Conservation (phyloP, 2,113 vertebrate genomes). For the Balaeniceps rex region DNA sequence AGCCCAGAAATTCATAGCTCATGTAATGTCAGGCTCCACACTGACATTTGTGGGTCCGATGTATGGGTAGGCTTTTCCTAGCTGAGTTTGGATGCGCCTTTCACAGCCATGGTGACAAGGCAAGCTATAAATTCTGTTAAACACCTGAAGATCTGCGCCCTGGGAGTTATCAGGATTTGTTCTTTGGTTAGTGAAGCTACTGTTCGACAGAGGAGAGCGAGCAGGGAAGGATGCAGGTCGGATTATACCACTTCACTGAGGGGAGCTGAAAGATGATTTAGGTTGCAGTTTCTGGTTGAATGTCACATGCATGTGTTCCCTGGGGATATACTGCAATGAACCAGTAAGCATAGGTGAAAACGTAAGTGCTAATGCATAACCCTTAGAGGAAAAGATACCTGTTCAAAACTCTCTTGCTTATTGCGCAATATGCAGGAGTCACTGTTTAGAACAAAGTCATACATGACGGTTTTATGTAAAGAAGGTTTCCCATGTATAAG, state of each 20-base stretch:
- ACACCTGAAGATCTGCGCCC: not conserved
- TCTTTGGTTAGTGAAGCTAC: not conserved
- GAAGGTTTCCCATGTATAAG: not conserved
- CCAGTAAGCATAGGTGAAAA: not conserved
- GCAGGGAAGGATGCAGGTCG: not conserved
- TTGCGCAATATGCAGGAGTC: not conserved
- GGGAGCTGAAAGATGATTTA: not conserved
- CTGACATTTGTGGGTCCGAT: not conserved
- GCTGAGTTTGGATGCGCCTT: not conserved
- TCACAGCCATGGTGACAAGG: not conserved
- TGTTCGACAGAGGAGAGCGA: not conserved
- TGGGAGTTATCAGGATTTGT: not conserved
- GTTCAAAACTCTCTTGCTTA: not conserved
- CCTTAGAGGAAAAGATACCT: not conserved
- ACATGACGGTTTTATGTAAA: not conserved
- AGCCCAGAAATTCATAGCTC: not conserved
- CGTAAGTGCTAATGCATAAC: not conserved
- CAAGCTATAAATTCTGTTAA: not conserved
- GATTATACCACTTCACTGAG: not conserved
- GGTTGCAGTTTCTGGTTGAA: not conserved
- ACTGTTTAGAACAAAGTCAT: not conserved
- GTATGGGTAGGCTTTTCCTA: not conserved
- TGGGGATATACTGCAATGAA: not conserved
- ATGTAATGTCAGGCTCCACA: not conserved
- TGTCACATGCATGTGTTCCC: fast-evolving